These are phyloP conservation scores for Phortica magna DNA, from an alignment of 2,888 invertebrate genomes.

Conservation along the genomic window DNA sequence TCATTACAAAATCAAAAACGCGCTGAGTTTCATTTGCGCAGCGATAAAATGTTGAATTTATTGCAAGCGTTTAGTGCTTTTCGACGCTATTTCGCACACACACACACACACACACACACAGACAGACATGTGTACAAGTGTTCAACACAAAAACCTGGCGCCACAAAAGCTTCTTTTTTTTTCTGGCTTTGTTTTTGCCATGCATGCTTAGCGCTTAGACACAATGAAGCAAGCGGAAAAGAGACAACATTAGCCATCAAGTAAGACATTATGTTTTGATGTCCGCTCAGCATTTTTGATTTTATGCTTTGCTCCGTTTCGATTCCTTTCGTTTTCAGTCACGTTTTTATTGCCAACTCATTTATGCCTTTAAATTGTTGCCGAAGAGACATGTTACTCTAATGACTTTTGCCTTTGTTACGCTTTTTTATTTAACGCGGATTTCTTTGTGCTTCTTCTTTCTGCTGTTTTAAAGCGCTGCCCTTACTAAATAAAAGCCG, in stretches of 20 bases:
- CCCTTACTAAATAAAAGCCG: too few relatives aligned
- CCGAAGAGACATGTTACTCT: neutral
- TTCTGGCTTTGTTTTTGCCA: too few relatives aligned
- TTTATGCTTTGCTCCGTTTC: too few relatives aligned
- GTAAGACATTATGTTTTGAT: too few relatives aligned
- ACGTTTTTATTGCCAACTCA: too few relatives aligned
- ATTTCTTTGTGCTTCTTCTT: neutral
- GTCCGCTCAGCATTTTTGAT: too few relatives aligned
- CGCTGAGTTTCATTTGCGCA: neutral
- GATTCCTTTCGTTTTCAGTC: too few relatives aligned
- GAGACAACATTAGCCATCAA: too few relatives aligned
- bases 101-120: neutral
- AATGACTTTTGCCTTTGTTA: neutral
- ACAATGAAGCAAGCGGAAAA: too few relatives aligned
- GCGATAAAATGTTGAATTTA: neutral
- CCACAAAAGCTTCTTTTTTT: neutral
- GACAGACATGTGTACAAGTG: neutral
- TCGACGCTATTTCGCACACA: neutral
- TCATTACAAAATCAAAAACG: neutral
- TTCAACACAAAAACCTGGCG: neutral
- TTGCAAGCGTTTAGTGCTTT: neutral
- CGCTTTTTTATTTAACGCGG: neutral
- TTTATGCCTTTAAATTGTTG: too few relatives aligned
- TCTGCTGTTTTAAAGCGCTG: too few relatives aligned
- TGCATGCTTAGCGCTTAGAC: too few relatives aligned